A percentile compares a stretch with the other conserved stretches of the same genome.
Conservation (phyloP, 2,113 vertebrate genomes). For the Erythrolamprus reginae region DNA sequence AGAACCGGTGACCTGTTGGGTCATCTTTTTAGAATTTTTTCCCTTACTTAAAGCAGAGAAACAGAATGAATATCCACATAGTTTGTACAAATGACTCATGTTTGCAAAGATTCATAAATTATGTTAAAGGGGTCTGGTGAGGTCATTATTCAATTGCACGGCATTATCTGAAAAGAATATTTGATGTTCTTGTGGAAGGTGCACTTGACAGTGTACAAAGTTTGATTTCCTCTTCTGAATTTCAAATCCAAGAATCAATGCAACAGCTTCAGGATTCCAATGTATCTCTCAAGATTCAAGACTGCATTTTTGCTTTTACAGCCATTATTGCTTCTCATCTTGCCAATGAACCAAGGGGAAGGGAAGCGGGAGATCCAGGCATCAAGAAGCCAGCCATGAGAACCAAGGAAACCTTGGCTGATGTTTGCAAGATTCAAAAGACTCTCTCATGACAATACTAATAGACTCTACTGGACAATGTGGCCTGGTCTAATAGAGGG, state of each 20-base stretch:
- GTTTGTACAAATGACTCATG: neutral
- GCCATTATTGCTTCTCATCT: no score
- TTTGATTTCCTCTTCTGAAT: neutral
- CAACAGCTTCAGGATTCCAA: neutral
- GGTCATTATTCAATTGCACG: neutral
- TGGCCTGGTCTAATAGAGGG: no score
- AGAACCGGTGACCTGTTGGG: no score
- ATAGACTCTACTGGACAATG: no score
- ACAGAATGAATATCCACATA: neutral
- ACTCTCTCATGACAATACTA: no score
- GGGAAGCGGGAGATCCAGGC: no score
- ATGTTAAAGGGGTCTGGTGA: neutral
- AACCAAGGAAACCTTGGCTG: no score
- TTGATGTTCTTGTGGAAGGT: neutral
- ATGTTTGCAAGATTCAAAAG: no score
- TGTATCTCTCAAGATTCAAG: neutral
- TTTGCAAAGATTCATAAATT: neutral
- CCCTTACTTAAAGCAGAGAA: neutral
- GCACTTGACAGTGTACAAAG: neutral
- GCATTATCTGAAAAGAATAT: neutral
- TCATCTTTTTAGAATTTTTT: neutral
- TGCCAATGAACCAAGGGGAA: no score
- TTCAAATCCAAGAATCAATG: neutral
- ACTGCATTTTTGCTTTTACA: no score
- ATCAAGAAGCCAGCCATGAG: no score